Percentiles rank a stretch among this genome's conserved stretches.
These are phyloP conservation scores for Mormyrops boulengeri DNA, from an alignment of 2,797 vertebrate species.

Conservation along the genomic window DNA sequence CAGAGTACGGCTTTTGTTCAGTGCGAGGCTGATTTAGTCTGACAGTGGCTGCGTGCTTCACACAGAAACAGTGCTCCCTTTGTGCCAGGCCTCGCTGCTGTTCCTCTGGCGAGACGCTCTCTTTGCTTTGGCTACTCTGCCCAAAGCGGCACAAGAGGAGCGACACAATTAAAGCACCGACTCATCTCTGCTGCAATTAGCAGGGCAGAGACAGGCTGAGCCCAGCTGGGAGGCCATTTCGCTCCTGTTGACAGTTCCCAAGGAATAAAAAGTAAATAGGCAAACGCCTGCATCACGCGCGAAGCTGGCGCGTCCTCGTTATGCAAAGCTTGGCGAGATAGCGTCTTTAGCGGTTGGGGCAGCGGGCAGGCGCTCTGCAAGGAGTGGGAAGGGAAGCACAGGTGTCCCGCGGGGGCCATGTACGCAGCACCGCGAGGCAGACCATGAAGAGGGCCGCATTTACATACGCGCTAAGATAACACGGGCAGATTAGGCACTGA, in stretches of 20 bases:
- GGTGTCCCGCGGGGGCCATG: background rate
- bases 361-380: background rate
- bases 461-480: constrained; percentile 8
- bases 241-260: background rate
- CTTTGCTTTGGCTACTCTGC: background rate
- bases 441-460: background rate
- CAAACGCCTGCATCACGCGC: background rate
- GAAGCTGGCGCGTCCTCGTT: background rate
- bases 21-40: background rate
- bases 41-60: background rate
- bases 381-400: background rate
- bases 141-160: background rate
- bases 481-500: background rate
- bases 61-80: background rate
- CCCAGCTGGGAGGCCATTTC: background rate
- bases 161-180: background rate
- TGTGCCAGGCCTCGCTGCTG: background rate
- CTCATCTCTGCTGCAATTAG: background rate
- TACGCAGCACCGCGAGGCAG: background rate
- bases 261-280: background rate
- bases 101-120: background rate
- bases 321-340: constrained; percentile 3
- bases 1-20: constrained; percentile 2
- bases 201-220: background rate
- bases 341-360: background rate